phyloP scores from a whole-genome alignment of 2,113 vertebrate species.

The Apistogramma diplotaenia region DNA sequence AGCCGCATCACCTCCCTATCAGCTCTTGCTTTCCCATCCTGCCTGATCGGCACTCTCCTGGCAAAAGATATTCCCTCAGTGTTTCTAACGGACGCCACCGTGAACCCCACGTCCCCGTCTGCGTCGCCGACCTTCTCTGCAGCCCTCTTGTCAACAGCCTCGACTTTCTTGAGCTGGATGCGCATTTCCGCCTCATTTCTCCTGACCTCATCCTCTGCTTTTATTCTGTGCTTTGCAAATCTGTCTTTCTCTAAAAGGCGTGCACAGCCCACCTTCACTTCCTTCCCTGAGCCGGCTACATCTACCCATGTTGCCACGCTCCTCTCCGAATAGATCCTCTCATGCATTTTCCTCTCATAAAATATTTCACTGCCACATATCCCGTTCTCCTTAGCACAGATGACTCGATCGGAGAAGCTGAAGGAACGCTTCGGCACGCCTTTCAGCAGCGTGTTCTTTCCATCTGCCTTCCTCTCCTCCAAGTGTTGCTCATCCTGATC shows the following conservation, averaged over 20 bases:
- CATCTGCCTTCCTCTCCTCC: not conserved
- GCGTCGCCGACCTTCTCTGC: constrained; percentile 7
- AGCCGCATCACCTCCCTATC: constrained; percentile 30
- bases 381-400: constrained; percentile 52
- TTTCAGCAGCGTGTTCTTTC: constrained; percentile 12
- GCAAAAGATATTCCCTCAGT: constrained; percentile 71
- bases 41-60: constrained; percentile 58
- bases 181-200: not conserved
- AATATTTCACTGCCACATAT: not conserved
- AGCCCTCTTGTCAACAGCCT: constrained; percentile 7
- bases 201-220: not conserved
- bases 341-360: constrained; percentile 13
- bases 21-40: constrained; percentile 53
- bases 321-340: constrained; percentile 54
- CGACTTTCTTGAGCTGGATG: constrained; percentile 17
- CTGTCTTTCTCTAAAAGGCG: constrained; percentile 20
- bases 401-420: constrained; percentile 72
- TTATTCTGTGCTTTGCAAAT: constrained; percentile 1
- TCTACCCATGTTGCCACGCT: not conserved
- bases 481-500: constrained; percentile 39
- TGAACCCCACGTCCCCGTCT: constrained; percentile 64
- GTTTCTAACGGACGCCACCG: constrained; percentile 58
- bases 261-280: constrained; percentile 13
- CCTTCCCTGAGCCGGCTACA: not conserved
- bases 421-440: constrained; percentile 67